Conservation (phyloP, 2,113 vertebrate species). For the Eolophus roseicapilla region DNA sequence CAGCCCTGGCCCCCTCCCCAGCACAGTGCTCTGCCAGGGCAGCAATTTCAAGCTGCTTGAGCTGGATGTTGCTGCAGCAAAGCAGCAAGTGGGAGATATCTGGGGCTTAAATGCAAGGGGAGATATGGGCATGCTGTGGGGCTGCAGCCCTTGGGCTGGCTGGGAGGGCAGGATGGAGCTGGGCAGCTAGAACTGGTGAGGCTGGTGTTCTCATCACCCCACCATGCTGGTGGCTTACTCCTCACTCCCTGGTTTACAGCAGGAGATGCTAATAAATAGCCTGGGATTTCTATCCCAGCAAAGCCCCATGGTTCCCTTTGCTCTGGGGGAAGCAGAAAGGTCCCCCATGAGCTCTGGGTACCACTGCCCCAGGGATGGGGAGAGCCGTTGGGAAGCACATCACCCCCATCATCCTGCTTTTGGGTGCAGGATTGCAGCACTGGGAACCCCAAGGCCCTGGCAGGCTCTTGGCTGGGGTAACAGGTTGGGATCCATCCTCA, state of each 20-base stretch:
- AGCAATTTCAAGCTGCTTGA: fast-evolving
- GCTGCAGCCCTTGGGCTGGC: background rate
- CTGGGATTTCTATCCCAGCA: background rate
- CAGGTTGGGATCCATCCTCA: background rate
- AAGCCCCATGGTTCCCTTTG: background rate
- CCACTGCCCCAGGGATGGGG: fast-evolving
- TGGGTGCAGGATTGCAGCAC: fast-evolving
- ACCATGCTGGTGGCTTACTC: background rate
- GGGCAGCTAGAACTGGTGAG: background rate
- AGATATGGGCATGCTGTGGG: fast-evolving
- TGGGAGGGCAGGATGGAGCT: background rate
- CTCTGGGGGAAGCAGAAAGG: background rate
- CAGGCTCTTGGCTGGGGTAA: background rate
- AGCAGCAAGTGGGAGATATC: background rate
- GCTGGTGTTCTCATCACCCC: background rate
- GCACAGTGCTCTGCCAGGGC: background rate
- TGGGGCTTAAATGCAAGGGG: background rate
- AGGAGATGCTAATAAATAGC: background rate
- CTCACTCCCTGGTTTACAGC: background rate
- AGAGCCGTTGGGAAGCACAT: fast-evolving
- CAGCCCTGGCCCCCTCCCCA: background rate
- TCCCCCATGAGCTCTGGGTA: background rate
- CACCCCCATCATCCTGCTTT: fast-evolving
- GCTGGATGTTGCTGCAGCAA: background rate
- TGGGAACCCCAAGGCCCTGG: fast-evolving